Base-by-base conservation (phyloP, 2,797 vertebrate genomes). In the Pangasius djambal region DNA sequence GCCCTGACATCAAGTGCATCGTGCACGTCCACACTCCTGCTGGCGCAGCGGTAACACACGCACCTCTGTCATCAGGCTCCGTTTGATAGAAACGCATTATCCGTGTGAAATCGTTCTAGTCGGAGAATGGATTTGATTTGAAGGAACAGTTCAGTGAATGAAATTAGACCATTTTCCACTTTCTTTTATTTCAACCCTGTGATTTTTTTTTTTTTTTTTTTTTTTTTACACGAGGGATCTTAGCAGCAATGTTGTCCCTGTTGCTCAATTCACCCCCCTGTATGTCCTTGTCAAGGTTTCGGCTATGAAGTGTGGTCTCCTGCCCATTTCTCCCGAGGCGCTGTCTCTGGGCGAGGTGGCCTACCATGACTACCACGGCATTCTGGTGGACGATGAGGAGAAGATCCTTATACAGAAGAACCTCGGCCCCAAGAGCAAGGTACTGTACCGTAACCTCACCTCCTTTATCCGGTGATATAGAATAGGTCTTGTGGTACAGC, bases 291-390 rank as follows among this genome's bases (percentile, higher is more conserved):
- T 82, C 13, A 91, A 99, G 99, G 98, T 99, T 86, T 99, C 99
- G 0, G 98, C 99, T 37, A 99, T 99, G 98, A 99, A 99, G 83
- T 98, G 97, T 20, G 99, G 99, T 72, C 97, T 99, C 86, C 89
- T 99, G 92, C 98, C 98, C 5, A 97, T 99, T 91, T 99, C 98
- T 13, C 98, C 99, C 0, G 98, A 99, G 94, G 97, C 98, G 0
- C 96, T 99, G 91, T 97, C 97, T 40, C 96, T 99, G 8, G 99
- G 99, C 5, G 98, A 98, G 89, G 95, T 99, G 92, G 89, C 96
- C 87, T 99, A 99, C 90, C 99, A 99, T 28, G 98, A 99, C 94
- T 99, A 99, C 93, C 97, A 98, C 0, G 99, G 99, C 87, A 99
- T 99, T 87, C 92, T 99, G 89, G 96, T 99, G 89, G 97, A 99